phyloP scores from a whole-genome alignment of 2,888 invertebrate species.

The Coelopa pilipes region DNA sequence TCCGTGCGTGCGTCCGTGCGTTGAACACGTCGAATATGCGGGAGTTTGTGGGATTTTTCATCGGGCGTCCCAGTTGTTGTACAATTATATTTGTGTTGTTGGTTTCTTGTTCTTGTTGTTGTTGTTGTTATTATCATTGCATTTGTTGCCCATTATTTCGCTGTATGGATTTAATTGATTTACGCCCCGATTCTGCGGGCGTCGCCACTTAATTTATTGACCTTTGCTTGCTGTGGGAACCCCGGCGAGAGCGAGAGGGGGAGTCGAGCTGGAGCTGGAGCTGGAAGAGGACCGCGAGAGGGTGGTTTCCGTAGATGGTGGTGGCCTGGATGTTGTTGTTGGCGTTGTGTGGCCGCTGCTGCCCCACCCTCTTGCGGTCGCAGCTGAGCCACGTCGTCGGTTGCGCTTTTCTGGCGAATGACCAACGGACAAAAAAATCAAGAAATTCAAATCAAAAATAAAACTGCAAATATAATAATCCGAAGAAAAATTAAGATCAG shows the following conservation, averaged over 20 bases:
- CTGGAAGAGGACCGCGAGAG: not conserved
- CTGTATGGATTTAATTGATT: conserved; percentile 15
- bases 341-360: too few relatives aligned
- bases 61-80: too few relatives aligned
- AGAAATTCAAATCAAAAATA: too few relatives aligned
- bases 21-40: not conserved
- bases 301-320: not conserved
- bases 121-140: not conserved
- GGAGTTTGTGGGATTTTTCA: conserved; percentile 3
- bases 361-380: too few relatives aligned
- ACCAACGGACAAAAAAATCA: too few relatives aligned
- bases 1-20: too few relatives aligned
- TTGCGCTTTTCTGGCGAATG: too few relatives aligned
- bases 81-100: too few relatives aligned
- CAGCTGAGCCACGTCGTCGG: too few relatives aligned
- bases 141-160: not conserved
- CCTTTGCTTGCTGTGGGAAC: conserved; percentile 3
- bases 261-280: not conserved
- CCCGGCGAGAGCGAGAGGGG: not conserved
- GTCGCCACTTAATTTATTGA: conserved; percentile 11
- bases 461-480: too few relatives aligned
- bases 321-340: not conserved
- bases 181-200: conserved; percentile 8
- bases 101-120: not conserved
- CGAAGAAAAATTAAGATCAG: too few relatives aligned